Evolutionary conservation across 2,797 vertebrate species (phyloP).

Genomic region (Poecile montanus): DNA sequence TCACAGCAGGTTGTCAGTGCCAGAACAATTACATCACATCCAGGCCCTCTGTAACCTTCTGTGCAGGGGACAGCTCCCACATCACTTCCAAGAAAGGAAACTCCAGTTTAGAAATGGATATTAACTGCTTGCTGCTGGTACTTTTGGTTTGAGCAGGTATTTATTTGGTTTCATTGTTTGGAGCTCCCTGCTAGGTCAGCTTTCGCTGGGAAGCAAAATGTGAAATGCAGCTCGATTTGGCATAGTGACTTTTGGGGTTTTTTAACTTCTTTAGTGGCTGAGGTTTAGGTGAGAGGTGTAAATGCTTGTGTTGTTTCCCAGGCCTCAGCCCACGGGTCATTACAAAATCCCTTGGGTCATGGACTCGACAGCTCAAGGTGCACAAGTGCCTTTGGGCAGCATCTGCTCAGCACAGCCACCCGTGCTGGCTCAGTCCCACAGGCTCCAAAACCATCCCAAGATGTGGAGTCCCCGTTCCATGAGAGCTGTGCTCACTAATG

Average conservation of each 20-base stretch:
- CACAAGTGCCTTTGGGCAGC: neutral
- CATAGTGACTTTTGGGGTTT: neutral
- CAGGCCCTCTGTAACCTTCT: neutral
- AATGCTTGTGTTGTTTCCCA: neutral
- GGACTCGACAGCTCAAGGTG: neutral
- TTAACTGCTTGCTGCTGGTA: neutral
- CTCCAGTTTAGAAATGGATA: neutral
- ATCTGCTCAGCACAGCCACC: neutral
- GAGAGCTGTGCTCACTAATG: neutral
- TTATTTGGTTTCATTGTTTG: neutral
- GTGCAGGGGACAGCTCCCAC: neutral
- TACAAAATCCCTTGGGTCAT: neutral
- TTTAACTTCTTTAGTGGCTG: neutral
- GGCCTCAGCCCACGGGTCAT: too few relatives aligned
- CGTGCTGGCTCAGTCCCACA: neutral
- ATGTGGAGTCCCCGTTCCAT: accelerated
- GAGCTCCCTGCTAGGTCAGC: neutral
- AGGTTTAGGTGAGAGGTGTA: neutral
- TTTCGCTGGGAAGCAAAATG: neutral
- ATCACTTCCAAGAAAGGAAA: slow-evolving; percentile 5
- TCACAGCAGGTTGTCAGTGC: neutral
- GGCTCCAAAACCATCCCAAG: neutral
- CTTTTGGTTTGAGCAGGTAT: neutral
- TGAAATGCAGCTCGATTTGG: neutral
- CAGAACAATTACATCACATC: neutral